phyloP scores from a whole-genome alignment of 1,140 invertebrate genomes.

The Drosophila grimshawi region DNA sequence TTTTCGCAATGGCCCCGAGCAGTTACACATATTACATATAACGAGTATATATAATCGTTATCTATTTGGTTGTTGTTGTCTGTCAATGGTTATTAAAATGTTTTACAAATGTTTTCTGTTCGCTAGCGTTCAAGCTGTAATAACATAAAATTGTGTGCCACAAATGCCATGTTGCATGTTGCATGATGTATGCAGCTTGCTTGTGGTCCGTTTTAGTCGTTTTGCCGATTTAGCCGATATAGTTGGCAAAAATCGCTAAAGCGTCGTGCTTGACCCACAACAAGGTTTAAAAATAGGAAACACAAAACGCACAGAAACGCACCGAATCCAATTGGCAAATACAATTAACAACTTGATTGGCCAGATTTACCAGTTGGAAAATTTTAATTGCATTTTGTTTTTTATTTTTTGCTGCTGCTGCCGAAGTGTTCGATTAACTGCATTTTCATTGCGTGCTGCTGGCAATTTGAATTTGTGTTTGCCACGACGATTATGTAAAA shows the following conservation, averaged over 20 bases:
- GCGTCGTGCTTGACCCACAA: slow-evolving; percentile 61
- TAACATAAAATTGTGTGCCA: slow-evolving; percentile 71
- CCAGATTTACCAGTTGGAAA: slow-evolving; percentile 48
- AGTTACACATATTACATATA: slow-evolving; percentile 2
- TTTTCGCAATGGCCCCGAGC: slow-evolving; percentile 37
- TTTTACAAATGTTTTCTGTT: slow-evolving; percentile 76
- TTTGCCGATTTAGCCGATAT: slow-evolving; percentile 46
- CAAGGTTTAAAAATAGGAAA: slow-evolving; percentile 54
- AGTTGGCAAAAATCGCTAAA: slow-evolving; percentile 63
- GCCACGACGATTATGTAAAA: slow-evolving; percentile 4
- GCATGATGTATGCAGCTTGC: slow-evolving; percentile 8
- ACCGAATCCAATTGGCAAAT: slow-evolving; percentile 66
- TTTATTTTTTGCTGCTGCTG: slow-evolving; percentile 18
- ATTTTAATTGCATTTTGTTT: slow-evolving; percentile 19
- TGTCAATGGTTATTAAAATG: slow-evolving; percentile 76
- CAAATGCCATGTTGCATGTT: slow-evolving; percentile 66
- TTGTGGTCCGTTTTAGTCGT: neutral
- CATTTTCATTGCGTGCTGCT: slow-evolving; percentile 34
- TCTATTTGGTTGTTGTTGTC: slow-evolving; percentile 46
- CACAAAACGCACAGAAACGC: slow-evolving; percentile 21
- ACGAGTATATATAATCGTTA: slow-evolving; percentile 25
- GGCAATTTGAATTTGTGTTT: slow-evolving; percentile 28
- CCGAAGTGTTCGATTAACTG: slow-evolving; percentile 24
- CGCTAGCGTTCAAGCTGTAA: slow-evolving; percentile 54
- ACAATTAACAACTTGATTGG: slow-evolving; percentile 63